phyloP scores from a whole-genome alignment of 2,888 invertebrate species.

The Eudemis profundana region DNA sequence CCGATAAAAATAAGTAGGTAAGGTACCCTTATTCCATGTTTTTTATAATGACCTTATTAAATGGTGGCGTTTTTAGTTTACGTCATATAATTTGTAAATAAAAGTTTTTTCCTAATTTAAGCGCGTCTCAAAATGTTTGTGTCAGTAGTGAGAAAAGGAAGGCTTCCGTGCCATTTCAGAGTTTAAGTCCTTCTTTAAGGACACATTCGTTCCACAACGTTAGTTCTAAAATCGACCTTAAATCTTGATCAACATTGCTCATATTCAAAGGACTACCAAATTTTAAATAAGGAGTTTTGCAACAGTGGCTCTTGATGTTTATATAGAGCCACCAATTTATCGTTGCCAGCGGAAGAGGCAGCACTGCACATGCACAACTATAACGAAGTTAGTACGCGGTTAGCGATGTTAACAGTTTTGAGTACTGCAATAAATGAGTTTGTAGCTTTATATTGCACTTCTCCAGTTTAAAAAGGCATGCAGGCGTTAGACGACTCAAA shows the following conservation, averaged over 20 bases:
- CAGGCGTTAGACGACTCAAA: no score
- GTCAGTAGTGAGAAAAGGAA: neutral
- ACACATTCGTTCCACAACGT: neutral
- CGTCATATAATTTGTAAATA: neutral
- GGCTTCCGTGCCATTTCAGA: neutral
- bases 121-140: neutral
- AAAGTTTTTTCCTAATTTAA: neutral
- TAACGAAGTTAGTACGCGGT: constrained; percentile 17
- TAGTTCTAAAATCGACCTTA: neutral
- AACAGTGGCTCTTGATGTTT: neutral
- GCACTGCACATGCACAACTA: constrained; percentile 12
- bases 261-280: neutral
- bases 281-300: neutral
- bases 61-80: no score
- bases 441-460: constrained; percentile 1
- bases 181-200: neutral
- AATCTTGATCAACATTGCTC: neutral
- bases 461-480: neutral
- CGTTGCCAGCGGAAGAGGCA: constrained; percentile 4
- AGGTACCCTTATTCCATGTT: no score
- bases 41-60: no score
- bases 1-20: no score
- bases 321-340: constrained; percentile 26
- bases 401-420: neutral
- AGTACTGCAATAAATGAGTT: constrained; percentile 17